Conservation (phyloP, 2,888 invertebrate genomes). For the Escarpia spicata region DNA sequence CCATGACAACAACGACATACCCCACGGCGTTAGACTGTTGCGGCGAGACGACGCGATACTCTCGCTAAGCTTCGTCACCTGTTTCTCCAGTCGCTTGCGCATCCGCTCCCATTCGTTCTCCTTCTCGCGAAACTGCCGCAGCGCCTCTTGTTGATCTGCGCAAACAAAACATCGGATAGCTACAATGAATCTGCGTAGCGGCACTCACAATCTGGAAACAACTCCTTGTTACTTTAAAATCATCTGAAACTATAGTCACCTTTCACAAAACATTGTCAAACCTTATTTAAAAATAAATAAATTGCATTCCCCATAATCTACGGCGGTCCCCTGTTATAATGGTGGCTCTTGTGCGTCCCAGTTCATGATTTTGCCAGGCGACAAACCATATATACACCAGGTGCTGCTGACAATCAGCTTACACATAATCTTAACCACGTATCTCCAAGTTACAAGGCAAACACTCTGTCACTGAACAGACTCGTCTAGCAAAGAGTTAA, state of each 20-base stretch:
- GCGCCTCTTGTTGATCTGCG: not conserved
- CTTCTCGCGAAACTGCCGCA: slow-evolving; percentile 10
- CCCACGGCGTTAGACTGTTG: not conserved
- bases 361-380: no score
- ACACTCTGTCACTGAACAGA: no score
- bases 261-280: no score
- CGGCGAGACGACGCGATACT: not conserved
- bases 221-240: no score
- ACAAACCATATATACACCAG: no score
- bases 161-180: not conserved
- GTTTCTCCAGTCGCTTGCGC: not conserved
- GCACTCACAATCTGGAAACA: not conserved
- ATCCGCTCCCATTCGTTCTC: not conserved
- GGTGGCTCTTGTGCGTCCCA: no score
- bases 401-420: no score
- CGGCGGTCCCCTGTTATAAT: no score
- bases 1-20: not conserved
- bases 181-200: not conserved
- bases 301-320: not conserved
- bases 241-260: no score
- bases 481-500: no score
- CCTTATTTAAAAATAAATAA: not conserved
- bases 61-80: not conserved
- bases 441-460: no score
- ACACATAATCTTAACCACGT: no score